Evolutionary conservation across 1,140 invertebrate species (phyloP).

Genomic region (Drosophila ogumai): DNA sequence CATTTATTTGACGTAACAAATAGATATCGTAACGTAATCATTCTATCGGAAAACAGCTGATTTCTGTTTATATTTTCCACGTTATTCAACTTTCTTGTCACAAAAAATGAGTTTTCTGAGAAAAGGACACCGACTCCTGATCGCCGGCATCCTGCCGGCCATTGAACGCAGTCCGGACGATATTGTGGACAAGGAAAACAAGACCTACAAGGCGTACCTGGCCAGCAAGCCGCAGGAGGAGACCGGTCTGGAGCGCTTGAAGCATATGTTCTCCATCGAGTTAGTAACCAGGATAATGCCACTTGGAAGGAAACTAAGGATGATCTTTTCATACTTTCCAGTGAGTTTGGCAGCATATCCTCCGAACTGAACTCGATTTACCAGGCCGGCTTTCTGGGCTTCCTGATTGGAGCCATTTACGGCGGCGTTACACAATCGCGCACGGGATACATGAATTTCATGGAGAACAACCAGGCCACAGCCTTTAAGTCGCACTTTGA

Average conservation of each 20-base stretch:
- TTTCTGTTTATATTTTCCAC: slow-evolving; percentile 24
- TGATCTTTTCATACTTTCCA: slow-evolving; percentile 82
- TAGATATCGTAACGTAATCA: too few species aligned
- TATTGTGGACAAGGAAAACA: slow-evolving; percentile 65
- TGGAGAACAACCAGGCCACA: slow-evolving; percentile 90
- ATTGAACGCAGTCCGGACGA: slow-evolving; percentile 47
- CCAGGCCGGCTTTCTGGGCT: slow-evolving; percentile 86
- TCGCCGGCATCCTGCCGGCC: slow-evolving; percentile 63
- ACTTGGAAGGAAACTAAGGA: background rate
- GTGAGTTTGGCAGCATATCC: slow-evolving; percentile 87
- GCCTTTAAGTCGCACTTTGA: slow-evolving; percentile 88
- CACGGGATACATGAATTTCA: slow-evolving; percentile 88
- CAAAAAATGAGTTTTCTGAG: slow-evolving; percentile 56
- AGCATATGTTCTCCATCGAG: slow-evolving; percentile 85
- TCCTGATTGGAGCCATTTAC: slow-evolving; percentile 87
- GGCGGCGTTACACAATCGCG: slow-evolving; percentile 88
- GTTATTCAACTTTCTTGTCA: slow-evolving; percentile 55
- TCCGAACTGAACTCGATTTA: slow-evolving; percentile 87
- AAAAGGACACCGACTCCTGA: slow-evolving; percentile 52
- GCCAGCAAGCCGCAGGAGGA: slow-evolving; percentile 51
- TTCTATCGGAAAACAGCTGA: slow-evolving; percentile 46
- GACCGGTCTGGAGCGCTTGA: slow-evolving; percentile 85
- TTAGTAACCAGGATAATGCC: slow-evolving; percentile 62
- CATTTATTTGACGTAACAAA: too few species aligned
- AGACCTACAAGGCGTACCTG: slow-evolving; percentile 74